These are phyloP conservation scores for Ctena decussata DNA, from an alignment of 2,888 invertebrate genomes.

Conservation along the genomic window DNA sequence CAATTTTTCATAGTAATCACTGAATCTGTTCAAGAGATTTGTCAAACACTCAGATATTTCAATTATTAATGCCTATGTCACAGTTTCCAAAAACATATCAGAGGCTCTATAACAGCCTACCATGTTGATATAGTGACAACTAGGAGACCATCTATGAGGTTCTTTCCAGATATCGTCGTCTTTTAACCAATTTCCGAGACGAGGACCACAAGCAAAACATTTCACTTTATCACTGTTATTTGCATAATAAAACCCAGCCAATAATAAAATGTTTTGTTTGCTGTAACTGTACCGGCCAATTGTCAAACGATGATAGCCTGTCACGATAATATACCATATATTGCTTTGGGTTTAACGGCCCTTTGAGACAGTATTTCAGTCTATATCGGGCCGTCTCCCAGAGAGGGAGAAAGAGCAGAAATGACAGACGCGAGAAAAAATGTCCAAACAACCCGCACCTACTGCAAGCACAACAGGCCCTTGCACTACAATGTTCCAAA, in stretches of 20 bases:
- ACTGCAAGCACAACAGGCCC: too few relatives aligned
- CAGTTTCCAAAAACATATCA: neutral
- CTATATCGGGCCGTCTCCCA: too few relatives aligned
- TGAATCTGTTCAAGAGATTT: too few relatives aligned
- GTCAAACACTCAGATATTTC: too few relatives aligned
- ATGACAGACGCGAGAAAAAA: too few relatives aligned
- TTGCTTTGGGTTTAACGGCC: too few relatives aligned
- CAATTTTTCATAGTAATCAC: too few relatives aligned
- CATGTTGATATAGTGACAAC: neutral
- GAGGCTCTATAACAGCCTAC: neutral
- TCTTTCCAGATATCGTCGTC: neutral
- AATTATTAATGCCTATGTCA: neutral
- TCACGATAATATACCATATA: neutral
- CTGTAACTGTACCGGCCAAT: neutral
- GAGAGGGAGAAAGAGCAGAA: too few relatives aligned
- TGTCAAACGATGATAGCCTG: neutral
- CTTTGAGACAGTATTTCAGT: too few relatives aligned
- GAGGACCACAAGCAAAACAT: neutral
- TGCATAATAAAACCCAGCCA: neutral
- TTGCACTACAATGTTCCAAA: too few relatives aligned
- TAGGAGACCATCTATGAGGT: neutral
- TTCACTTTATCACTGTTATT: neutral
- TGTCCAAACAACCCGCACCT: too few relatives aligned
- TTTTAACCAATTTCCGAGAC: neutral
- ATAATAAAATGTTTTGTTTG: neutral